These are phyloP conservation scores for Pelagia noctiluca DNA, from an alignment of 30 jellyfish, hydroid and myxozoan genomes.

Conservation along the genomic window DNA sequence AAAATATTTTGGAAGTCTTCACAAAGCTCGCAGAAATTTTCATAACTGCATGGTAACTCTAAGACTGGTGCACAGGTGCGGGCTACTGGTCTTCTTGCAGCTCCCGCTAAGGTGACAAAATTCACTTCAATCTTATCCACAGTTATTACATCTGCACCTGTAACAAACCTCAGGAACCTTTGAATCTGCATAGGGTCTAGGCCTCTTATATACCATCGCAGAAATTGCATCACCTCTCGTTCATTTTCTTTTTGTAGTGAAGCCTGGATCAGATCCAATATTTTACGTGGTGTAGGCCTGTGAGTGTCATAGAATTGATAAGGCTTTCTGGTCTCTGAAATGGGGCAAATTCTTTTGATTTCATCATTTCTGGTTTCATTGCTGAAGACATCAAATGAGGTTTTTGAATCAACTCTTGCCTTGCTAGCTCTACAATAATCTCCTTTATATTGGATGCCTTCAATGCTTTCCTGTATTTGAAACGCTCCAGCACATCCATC, in stretches of 20 bases:
- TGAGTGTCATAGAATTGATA: neutral
- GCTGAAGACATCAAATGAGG: conserved; percentile 13
- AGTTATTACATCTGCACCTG: conserved; percentile 11
- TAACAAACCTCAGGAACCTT: neutral
- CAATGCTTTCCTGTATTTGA: neutral
- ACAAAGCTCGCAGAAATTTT: neutral
- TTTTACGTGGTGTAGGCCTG: conserved; percentile 5
- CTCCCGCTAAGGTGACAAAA: neutral
- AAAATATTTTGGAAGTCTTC: conserved; percentile 6
- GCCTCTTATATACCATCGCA: conserved; percentile 2
- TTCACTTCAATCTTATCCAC: conserved; percentile 12
- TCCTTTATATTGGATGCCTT: conserved; percentile 13
- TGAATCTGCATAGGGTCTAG: neutral
- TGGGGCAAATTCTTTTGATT: neutral
- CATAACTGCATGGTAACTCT: conserved; percentile 27
- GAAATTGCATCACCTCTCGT: neutral
- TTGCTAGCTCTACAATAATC: conserved; percentile 31
- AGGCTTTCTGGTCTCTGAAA: neutral
- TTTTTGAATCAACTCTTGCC: conserved; percentile 30
- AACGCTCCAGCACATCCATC: conserved; percentile 5
- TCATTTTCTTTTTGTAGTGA: neutral
- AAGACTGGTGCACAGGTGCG: conserved; percentile 46
- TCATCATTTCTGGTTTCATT: neutral
- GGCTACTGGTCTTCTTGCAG: conserved; percentile 21
- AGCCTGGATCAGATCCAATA: neutral